Evolutionary conservation across 2,113 vertebrate species (phyloP), one percentile per base, ranked within the genome.

Genomic region (Pseudorectes ferrugineus): DNA sequence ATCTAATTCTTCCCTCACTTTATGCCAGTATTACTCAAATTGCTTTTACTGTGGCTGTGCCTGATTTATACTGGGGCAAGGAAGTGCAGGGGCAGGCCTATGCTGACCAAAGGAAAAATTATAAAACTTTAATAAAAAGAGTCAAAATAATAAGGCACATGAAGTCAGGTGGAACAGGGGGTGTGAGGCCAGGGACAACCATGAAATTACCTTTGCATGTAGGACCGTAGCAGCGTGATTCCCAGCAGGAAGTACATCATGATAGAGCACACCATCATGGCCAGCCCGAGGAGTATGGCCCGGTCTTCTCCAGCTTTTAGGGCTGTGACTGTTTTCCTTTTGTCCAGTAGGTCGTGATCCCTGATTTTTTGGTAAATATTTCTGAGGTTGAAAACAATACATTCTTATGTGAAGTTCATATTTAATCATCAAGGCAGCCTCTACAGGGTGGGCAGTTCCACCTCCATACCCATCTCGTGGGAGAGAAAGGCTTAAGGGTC

Each of bases 221-320:
- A 99, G 6, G 98, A 98, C 58, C 98, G 99, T 46, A 99, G 97
- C 51, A 99, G 96, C 5, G 99, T 99, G 97, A 99, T 99, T 66
- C 99, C 99, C 97, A 99, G 98, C 48, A 99, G 98, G 31, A 99
- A 99, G 97, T 99, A 99, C 98, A 99, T 99, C 98, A 99, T 99
- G 96, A 99, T 97, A 25, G 99, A 99, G 70, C 98, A 97, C 80
- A 99, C 96, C 97, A 99, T 98, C 99, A 99, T 99, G 96, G 98
- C 96, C 96, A 99, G 97, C 70, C 99, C 99, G 11, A 99, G 98
- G 42, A 99, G 98, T 49, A 99, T 99, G 89, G 99, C 99, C 51
- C 99, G 95, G 97, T 99, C 99, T 89, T 99, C 99, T 90, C 99
- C 99, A 5, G 99, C 99, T 96, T 98, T 99, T 90, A 99, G 97